Evolutionary conservation across 1,140 invertebrate species (phyloP), one percentile per base, ranked within the genome.

Genomic region (Papilio polytes): DNA sequence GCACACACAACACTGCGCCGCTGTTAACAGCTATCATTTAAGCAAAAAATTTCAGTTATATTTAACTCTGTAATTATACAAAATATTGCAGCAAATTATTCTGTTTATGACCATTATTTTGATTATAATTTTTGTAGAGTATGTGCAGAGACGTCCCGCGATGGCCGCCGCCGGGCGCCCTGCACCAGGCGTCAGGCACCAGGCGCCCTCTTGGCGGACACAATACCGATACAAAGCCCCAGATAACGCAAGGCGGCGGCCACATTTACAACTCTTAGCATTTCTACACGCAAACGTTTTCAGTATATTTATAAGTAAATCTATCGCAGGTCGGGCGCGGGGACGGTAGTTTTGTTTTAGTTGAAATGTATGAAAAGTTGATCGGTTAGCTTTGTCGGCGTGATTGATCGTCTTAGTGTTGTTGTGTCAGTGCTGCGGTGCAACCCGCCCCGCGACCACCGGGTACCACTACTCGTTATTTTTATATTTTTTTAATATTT

Each of bases 251-350:
- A 84, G 86, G 87, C 87, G 86, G 84, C 85, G 83, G 82, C 78
- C 80, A 85, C 81, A 81, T 81, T 83, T 80, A 83, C 81, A 81
- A 85, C 81, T 81, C 85, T 89, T 89, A 41, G 59, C 82, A 83
- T 86, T 66, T 87, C 89, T 91, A 90, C 86, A 83, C 83, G 80
- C 85, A 85, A 88, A 85, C 74, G 77, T 80, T 84, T 80, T 80
- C 70, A 81, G 80, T 83, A 81, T 84, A 78, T 85, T 86, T 84
- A 44, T 46, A 56, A 80, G 85, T 85, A 85, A 78, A 36, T 83
- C 81, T 87, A 86, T 83, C 80, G 83, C 83, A 82, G 81, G 81
- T 53, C 66, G 51, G 74, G 80, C 51, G 74, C 81, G 82, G 81
- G 46, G 81, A 76, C 84, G 85, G 80, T 83, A 82, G 83, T 84